phyloP scores from a whole-genome alignment of 2,888 invertebrate species.

The Bhutanitis thaidina region DNA sequence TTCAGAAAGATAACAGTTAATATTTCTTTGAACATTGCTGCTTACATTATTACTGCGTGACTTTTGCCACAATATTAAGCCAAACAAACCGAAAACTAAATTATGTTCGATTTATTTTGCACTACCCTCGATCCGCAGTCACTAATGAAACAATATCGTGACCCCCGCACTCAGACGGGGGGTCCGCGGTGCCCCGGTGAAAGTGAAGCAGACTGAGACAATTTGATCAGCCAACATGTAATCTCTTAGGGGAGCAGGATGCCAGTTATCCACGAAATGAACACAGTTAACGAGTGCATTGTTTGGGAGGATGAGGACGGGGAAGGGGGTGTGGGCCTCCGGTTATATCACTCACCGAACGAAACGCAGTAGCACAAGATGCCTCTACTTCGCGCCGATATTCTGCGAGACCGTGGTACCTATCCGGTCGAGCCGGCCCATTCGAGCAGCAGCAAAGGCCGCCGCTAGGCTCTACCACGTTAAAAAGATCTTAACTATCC shows the following conservation, averaged over 20 bases:
- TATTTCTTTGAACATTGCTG: no score
- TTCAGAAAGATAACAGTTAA: no score
- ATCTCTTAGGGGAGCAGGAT: slow-evolving; percentile 26
- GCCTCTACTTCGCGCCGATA: no score
- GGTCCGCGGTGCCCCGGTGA: slow-evolving; percentile 27
- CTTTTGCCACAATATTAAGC: background rate
- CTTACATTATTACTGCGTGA: background rate
- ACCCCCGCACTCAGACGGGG: slow-evolving; percentile 15
- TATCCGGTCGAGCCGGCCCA: no score
- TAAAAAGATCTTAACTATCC: no score
- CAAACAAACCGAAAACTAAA: background rate
- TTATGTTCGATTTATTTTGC: slow-evolving; percentile 5
- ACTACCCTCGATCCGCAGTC: slow-evolving; percentile 4
- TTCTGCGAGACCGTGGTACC: no score
- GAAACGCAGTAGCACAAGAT: no score
- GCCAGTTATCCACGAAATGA: background rate
- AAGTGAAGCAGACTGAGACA: slow-evolving; percentile 40
- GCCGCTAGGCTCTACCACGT: no score
- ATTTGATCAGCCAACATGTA: slow-evolving; percentile 37
- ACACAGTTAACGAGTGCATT: slow-evolving; percentile 6
- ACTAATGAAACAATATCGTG: slow-evolving; percentile 23
- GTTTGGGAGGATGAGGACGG: no score
- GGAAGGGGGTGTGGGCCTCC: no score
- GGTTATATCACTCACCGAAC: no score
- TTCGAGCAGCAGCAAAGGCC: no score